Conservation (phyloP, 2,113 vertebrate species). For the Etheostoma spectabile region DNA sequence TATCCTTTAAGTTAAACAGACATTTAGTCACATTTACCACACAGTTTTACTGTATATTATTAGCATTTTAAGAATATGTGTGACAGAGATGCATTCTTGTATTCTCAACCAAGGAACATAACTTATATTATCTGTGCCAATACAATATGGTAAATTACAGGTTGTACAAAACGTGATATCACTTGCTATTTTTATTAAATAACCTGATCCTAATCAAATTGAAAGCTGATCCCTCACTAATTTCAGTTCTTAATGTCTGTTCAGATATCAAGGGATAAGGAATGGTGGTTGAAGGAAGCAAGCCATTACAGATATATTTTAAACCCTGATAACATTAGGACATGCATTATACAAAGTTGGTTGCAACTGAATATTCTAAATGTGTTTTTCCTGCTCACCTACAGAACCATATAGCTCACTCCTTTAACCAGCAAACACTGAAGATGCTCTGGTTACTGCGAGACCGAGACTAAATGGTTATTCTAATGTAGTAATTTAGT, state of each 20-base stretch:
- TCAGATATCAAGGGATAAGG: conserved; percentile 25
- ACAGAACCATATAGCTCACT: background rate
- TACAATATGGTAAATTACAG: background rate
- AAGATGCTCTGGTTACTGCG: background rate
- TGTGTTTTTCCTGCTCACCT: background rate
- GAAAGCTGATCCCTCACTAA: conserved; percentile 29
- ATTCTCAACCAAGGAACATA: background rate
- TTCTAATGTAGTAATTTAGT: background rate
- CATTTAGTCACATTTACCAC: background rate
- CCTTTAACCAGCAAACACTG: background rate
- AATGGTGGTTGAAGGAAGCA: conserved; percentile 5
- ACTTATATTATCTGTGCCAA: background rate
- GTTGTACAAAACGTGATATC: background rate
- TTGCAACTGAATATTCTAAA: conserved; percentile 6
- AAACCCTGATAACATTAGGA: conserved; percentile 14
- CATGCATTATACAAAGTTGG: background rate
- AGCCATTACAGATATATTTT: conserved; percentile 26
- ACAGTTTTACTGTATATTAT: background rate
- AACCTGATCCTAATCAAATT: background rate
- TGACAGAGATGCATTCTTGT: background rate
- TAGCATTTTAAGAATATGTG: background rate
- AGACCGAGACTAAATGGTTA: background rate
- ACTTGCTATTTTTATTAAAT: background rate
- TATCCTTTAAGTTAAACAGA: background rate
- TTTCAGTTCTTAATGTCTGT: conserved; percentile 18